Conservation (phyloP, 2,888 invertebrate species). For the Phragmatobia fuliginosa region DNA sequence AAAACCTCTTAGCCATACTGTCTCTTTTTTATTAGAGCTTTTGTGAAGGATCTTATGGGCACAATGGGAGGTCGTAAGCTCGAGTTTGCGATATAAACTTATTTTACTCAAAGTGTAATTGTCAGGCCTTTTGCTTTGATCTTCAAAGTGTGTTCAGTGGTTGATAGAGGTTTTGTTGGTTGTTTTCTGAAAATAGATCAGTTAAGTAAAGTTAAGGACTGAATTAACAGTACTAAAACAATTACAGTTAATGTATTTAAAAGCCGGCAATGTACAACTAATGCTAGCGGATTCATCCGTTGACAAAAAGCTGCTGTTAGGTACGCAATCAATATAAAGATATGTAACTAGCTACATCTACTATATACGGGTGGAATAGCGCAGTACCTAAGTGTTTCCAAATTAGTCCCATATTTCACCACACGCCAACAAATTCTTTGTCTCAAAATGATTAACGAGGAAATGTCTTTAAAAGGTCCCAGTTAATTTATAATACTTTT, state of each 20-base stretch:
- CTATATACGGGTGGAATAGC: neutral
- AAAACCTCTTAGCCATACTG: slow-evolving; percentile 31
- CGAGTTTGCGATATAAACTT: slow-evolving; percentile 24
- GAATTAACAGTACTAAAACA: neutral
- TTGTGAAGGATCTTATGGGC: slow-evolving; percentile 17
- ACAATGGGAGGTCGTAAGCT: slow-evolving; percentile 35
- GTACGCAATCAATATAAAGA: neutral
- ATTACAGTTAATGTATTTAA: neutral
- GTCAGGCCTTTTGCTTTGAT: slow-evolving; percentile 12
- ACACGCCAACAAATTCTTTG: slow-evolving; percentile 32
- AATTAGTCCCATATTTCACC: neutral
- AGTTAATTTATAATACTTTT: slow-evolving; percentile 52
- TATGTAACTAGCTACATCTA: neutral
- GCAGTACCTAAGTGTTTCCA: neutral
- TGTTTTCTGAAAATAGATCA: neutral
- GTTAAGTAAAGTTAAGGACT: neutral
- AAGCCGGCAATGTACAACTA: neutral
- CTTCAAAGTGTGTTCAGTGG: slow-evolving; percentile 1
- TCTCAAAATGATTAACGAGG: slow-evolving; percentile 47
- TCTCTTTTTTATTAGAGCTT: slow-evolving; percentile 42
- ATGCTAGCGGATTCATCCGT: neutral
- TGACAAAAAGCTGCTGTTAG: neutral
- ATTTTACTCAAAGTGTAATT: slow-evolving; percentile 20
- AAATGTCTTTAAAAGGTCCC: slow-evolving; percentile 42
- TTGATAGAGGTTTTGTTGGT: neutral